Evolutionary conservation across 2,797 vertebrate species (phyloP), one percentile per base, ranked within the genome.

Genomic region (Tangara arthus): DNA sequence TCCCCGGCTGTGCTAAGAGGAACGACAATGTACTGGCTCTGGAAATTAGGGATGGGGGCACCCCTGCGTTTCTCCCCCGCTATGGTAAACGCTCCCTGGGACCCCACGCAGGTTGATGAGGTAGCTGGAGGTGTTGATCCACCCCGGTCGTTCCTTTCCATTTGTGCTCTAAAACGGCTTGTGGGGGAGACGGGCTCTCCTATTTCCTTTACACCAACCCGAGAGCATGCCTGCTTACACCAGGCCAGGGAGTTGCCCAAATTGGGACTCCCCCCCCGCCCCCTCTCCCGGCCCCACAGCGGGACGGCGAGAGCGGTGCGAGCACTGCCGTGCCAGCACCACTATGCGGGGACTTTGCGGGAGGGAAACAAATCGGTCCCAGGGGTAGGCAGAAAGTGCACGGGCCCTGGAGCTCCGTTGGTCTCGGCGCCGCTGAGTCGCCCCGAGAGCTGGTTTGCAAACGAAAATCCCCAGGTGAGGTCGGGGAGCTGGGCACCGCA

Each of bases 281-380:
- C 17, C 8, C 4, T 5, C 27, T 41, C 37, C 42, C 1, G 26
- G 46, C 47, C 73, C 24, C 26, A 37, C 10, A 16, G 37, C 5
- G 27, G 22, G 34, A 34, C 30, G 1, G 22, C 15, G 15, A 42
- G 32, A 37, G 52, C 3, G 2, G 15, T 11, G 24, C 5, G 15
- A 65, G 30, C 26, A 41, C 11, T 2, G 18, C 73, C 7, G 34
- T 37, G 68, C 39, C 76, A 65, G 16, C 16, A 55, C 12, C 41
- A 2, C 35, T 63, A 0, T n/a, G 13, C 3, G 3, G 14, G 7
- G 3, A 9, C 4, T 59, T 64, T 39, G 15, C 8, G 0, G 2
- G 2, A 6, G 5, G 2, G 5, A n/a, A 90, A 37, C 3, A 86
- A 88, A 53, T 37, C 2, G 14, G 2, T 10, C 22, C 11, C 8